These are phyloP conservation scores for Monarcha castaneiventris DNA, from an alignment of 2,113 vertebrate genomes.

Conservation along the genomic window DNA sequence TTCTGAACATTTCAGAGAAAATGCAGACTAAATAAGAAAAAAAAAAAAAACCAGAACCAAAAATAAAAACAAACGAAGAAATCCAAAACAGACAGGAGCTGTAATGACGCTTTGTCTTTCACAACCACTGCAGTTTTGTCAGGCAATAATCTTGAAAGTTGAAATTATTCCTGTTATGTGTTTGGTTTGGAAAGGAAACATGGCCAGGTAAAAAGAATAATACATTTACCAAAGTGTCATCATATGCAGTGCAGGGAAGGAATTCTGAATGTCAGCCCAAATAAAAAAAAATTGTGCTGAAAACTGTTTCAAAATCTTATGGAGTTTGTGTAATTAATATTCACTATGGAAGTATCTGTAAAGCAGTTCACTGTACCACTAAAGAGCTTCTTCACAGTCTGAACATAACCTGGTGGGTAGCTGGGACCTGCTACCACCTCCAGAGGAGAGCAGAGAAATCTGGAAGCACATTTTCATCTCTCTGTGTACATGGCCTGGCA, in stretches of 20 bases:
- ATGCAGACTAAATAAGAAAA: background rate
- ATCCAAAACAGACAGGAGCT: constrained; percentile 10
- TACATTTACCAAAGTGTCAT: background rate
- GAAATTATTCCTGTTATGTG: constrained; percentile 2
- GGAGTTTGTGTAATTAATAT: background rate
- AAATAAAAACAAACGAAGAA: background rate
- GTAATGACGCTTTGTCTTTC: background rate
- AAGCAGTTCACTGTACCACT: background rate
- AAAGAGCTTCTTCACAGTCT: background rate
- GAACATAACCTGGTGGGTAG: background rate
- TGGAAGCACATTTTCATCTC: background rate
- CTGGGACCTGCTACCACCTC: background rate
- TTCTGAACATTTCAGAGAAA: constrained; percentile 15
- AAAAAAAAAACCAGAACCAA: background rate
- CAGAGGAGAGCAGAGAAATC: background rate
- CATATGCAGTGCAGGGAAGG: background rate
- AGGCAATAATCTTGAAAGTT: background rate
- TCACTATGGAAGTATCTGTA: background rate
- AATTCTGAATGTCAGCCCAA: background rate
- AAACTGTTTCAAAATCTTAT: background rate
- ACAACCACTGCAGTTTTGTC: background rate
- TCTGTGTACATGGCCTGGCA: background rate
- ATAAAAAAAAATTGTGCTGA: background rate
- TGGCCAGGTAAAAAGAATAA: background rate
- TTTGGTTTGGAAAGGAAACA: background rate